Evolutionary conservation across 2,888 invertebrate genomes (phyloP).

Genomic region (Synanthedon vespiformis): DNA sequence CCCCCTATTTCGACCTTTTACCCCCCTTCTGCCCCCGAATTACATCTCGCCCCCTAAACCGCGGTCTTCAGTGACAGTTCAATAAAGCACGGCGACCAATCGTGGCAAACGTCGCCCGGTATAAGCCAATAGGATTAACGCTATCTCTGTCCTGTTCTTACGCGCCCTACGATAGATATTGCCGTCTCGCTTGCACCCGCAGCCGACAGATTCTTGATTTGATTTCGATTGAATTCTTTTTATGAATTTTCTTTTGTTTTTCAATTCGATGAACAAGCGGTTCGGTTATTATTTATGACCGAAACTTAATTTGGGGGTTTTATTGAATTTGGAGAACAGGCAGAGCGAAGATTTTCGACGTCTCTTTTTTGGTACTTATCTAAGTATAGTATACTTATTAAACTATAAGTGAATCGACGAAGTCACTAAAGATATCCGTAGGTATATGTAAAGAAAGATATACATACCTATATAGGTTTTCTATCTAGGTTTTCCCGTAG

Average conservation of each 20-base stretch:
- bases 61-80: conserved; percentile 68
- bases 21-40: conserved; percentile 55
- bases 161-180: conserved; percentile 12
- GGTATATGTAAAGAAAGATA: too few species aligned
- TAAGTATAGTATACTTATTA: too few species aligned
- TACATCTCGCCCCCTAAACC: conserved; percentile 63
- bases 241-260: conserved; percentile 60
- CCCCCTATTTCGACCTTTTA: conserved; percentile 21
- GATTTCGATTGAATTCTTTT: conserved; percentile 64
- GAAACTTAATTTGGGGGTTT: background rate
- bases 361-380: background rate
- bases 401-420: too few species aligned
- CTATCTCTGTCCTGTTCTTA: conserved; percentile 33
- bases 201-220: conserved; percentile 63
- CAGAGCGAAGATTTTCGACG: too few species aligned
- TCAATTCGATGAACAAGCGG: conserved; percentile 34
- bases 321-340: background rate
- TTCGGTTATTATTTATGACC: conserved; percentile 11
- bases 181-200: conserved; percentile 37
- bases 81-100: conserved; percentile 68
- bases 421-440: too few species aligned
- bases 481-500: too few species aligned
- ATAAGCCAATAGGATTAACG: conserved; percentile 71
- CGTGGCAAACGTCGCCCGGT: conserved; percentile 66
- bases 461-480: too few species aligned